These are phyloP conservation scores for Agrypnia vestita DNA, from an alignment of 1,140 invertebrate species.

Conservation along the genomic window DNA sequence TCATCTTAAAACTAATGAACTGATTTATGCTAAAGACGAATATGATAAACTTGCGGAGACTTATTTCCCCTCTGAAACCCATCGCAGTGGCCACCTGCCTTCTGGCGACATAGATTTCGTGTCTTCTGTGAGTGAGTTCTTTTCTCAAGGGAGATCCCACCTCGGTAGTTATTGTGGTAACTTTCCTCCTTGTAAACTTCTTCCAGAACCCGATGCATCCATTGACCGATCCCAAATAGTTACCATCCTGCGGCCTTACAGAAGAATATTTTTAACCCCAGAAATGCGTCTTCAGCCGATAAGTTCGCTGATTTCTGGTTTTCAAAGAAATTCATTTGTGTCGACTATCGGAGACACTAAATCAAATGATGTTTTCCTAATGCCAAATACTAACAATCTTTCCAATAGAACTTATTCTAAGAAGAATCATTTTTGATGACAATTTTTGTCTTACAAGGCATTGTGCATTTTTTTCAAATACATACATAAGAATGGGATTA, in stretches of 20 bases:
- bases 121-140: neutral
- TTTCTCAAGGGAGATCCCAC: neutral
- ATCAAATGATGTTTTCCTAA: conserved; percentile 2
- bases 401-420: neutral
- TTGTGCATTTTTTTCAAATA: neutral
- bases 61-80: neutral
- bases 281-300: conserved; percentile 14
- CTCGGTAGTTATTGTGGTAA: neutral
- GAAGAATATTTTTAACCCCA: neutral
- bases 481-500: neutral
- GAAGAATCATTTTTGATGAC: neutral
- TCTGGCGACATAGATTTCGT: neutral
- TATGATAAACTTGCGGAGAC: neutral
- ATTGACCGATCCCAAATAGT: neutral
- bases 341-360: neutral
- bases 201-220: neutral
- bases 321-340: neutral
- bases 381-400: neutral
- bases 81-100: neutral
- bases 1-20: neutral
- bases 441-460: neutral
- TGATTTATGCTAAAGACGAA: neutral
- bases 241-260: conserved; percentile 12
- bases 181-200: neutral
- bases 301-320: conserved; percentile 8